Evolutionary conservation across 2,888 invertebrate genomes (phyloP).

Genomic region (Unio delphinus): DNA sequence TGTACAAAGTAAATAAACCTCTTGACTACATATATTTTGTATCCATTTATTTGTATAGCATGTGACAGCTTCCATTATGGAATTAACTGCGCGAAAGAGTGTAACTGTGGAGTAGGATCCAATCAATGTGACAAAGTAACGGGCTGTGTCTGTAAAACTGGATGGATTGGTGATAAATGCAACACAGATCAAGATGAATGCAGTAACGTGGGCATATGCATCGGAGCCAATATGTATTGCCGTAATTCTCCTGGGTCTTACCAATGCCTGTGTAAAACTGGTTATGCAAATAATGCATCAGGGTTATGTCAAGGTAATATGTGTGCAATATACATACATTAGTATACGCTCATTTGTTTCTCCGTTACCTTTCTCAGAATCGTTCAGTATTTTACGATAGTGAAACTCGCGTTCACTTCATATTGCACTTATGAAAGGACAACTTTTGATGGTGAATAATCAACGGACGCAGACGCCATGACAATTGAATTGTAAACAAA

Average conservation of each 20-base stretch:
- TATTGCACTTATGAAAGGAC: too few relatives aligned
- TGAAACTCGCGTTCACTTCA: too few relatives aligned
- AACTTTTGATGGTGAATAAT: too few relatives aligned
- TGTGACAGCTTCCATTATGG: conserved; percentile 35
- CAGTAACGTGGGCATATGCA: conserved; percentile 16
- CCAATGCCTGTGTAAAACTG: conserved; percentile 30
- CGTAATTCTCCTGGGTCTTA: conserved; percentile 33
- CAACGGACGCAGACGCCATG: too few relatives aligned
- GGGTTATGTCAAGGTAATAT: conserved; percentile 16
- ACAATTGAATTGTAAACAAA: too few relatives aligned
- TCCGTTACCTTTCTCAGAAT: too few relatives aligned
- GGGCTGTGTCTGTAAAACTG: conserved; percentile 35
- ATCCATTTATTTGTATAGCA: conserved; percentile 9
- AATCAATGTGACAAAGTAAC: conserved; percentile 20
- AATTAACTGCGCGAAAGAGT: conserved; percentile 26
- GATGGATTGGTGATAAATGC: conserved; percentile 28
- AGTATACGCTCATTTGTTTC: too few relatives aligned
- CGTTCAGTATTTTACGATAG: too few relatives aligned
- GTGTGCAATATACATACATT: neutral
- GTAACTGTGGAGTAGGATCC: conserved; percentile 36
- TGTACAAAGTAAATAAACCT: too few relatives aligned
- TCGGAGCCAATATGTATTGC: conserved; percentile 23
- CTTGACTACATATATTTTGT: too few relatives aligned
- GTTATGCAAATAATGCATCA: conserved; percentile 14
- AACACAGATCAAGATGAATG: conserved; percentile 28